These are phyloP conservation scores for Hermetia illucens DNA, from an alignment of 1,140 invertebrate genomes.

Conservation along the genomic window DNA sequence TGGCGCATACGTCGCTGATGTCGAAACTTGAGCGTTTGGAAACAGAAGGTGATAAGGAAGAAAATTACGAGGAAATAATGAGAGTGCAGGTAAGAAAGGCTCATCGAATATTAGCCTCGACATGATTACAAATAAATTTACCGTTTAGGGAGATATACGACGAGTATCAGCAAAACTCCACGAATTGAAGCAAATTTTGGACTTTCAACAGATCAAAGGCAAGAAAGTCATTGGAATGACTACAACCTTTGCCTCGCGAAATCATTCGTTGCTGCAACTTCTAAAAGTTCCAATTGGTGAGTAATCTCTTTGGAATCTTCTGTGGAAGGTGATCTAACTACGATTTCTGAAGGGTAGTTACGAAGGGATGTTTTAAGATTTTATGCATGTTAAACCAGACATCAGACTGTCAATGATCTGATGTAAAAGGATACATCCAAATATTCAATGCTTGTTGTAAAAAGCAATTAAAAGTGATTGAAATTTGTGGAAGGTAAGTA, in stretches of 20 bases:
- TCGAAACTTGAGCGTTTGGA: constrained; percentile 17
- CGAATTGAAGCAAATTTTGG: constrained; percentile 17
- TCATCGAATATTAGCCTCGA: neutral
- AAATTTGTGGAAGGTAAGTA: too few species aligned
- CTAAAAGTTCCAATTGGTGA: constrained; percentile 45
- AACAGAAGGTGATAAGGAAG: constrained; percentile 23
- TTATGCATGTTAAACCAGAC: too few species aligned
- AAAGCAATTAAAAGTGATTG: too few species aligned
- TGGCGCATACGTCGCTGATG: constrained; percentile 21
- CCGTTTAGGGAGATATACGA: constrained; percentile 6
- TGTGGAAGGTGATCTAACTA: constrained; percentile 3
- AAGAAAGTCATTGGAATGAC: constrained; percentile 54
- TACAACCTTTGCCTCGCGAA: constrained; percentile 56
- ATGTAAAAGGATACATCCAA: too few species aligned
- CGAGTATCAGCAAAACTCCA: constrained; percentile 14
- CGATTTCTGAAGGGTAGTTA: neutral
- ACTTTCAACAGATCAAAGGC: constrained; percentile 15
- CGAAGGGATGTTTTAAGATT: too few species aligned
- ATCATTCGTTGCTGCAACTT: constrained; percentile 42
- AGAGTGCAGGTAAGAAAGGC: constrained; percentile 9
- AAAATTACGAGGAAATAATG: constrained; percentile 24
- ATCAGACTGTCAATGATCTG: too few species aligned
- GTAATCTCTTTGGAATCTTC: too few species aligned
- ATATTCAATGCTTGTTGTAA: too few species aligned
- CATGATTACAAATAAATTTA: too few species aligned